Evolutionary conservation across 1,140 invertebrate species (phyloP).

Genomic region (Megathymus violae): DNA sequence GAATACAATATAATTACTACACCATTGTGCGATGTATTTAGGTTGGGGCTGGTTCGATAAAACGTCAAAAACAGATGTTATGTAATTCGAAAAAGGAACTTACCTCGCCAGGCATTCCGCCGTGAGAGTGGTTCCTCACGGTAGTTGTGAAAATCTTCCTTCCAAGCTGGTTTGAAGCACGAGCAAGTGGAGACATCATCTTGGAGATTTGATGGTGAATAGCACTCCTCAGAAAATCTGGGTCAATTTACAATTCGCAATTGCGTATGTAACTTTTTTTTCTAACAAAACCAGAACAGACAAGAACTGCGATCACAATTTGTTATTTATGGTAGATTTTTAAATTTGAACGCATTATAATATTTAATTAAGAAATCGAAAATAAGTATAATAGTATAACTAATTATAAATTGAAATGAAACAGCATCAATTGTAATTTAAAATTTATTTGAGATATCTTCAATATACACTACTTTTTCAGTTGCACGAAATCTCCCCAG

Average conservation of each 20-base stretch:
- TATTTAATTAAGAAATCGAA: conserved; percentile 1
- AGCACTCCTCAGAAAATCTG: conserved; percentile 12
- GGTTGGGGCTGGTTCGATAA: too few species aligned
- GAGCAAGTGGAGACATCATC: conserved; percentile 71
- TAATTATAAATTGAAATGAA: conserved; percentile 24
- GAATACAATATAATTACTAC: too few species aligned
- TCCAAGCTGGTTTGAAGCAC: conserved; percentile 73
- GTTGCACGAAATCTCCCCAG: too few species aligned
- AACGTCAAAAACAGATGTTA: conserved; percentile 47
- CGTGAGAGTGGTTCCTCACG: conserved; percentile 85
- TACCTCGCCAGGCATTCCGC: conserved; percentile 88
- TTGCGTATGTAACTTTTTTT: conserved; percentile 7
- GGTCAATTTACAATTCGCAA: background rate
- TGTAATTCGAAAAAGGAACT: conserved; percentile 80
- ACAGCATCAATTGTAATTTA: conserved; percentile 8
- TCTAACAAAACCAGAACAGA: conserved; percentile 37
- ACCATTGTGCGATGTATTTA: too few species aligned
- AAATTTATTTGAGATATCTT: conserved; percentile 35
- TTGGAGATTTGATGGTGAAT: conserved; percentile 43
- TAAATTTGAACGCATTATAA: conserved; percentile 27
- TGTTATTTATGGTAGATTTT: conserved; percentile 39
- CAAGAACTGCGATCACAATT: conserved; percentile 53
- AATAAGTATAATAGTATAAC: too few species aligned
- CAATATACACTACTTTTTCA: conserved; percentile 23
- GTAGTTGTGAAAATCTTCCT: conserved; percentile 83